These are phyloP conservation scores for Acanthosepion pharaonis DNA, from an alignment of 2,888 invertebrate species.

Conservation along the genomic window DNA sequence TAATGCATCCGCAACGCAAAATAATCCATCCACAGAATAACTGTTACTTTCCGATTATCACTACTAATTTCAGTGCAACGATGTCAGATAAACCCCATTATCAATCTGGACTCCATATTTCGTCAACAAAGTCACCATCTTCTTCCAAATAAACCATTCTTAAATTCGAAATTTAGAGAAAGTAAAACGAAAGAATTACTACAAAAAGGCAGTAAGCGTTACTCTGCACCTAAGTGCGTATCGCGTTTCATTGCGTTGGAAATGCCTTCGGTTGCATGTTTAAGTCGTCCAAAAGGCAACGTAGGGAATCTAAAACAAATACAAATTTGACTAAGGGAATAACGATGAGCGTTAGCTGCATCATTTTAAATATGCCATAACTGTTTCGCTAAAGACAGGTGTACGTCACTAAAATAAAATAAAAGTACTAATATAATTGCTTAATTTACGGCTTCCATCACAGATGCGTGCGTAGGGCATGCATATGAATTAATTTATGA, in stretches of 20 bases:
- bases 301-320: background rate
- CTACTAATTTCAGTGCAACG: background rate
- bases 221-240: background rate
- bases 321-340: no score
- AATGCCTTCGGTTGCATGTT: background rate
- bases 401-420: no score
- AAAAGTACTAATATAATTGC: no score
- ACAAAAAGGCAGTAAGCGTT: background rate
- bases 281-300: background rate
- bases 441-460: no score
- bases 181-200: background rate
- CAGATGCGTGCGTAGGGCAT: no score
- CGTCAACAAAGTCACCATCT: background rate
- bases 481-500: no score
- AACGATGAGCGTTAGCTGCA: no score
- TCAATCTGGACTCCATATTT: background rate
- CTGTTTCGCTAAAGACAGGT: no score
- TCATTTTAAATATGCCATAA: no score
- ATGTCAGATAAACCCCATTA: background rate
- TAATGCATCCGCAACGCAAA: background rate
- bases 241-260: background rate
- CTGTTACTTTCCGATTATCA: background rate
- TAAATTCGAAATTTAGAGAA: background rate
- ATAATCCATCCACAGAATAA: background rate
- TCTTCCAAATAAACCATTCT: background rate